Evolutionary conservation across 2,113 vertebrate species (phyloP), one percentile per base, ranked within the genome.

Genomic region (Notarius quadriscutis): DNA sequence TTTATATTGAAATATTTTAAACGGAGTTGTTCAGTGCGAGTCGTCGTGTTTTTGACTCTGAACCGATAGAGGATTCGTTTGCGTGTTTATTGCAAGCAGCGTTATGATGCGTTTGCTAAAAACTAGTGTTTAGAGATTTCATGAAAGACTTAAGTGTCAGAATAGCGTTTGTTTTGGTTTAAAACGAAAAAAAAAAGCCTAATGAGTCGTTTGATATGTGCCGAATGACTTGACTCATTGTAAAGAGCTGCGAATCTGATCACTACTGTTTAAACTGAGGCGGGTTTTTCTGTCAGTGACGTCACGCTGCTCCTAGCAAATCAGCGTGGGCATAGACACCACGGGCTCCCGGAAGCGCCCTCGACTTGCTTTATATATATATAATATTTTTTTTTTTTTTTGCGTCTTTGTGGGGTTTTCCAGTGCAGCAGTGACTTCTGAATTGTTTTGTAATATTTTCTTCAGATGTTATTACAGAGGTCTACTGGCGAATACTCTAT

Each of bases 261-360:
- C 1, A 65, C 41, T 34, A 14, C 78, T 4, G 34, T 67, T 81
- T 81, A 30, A 72, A 71, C 77, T 79, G 79, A 71, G 90, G 91
- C 86, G 91, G 91, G 74, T 12, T 67, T 71, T 22, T 75, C 22
- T 8, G 10, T 6, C 25, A 20, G 10, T 87, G 85, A 90, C 89
- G 90, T 93, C 86, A 85, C 53, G 17, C 25, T 75, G 18, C 17
- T 7, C 20, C 12, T n/a, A 85, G 74, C 86, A 86, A 87, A 87
- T 86, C 60, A 72, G 71, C 74, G 34, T 57, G 1, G 15, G 17
- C 2, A 14, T 41, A 14, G 17, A 30, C 25, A 57, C 15, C 83
- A 84, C 65, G 51, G 34, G 83, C 3, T 65, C 48, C 22, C 20
- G 27, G 30, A 34, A 60, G 9, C 9, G 17, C 7, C 10, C 51